These are phyloP conservation scores for Oligia latruncula DNA, from an alignment of 2,888 invertebrate genomes.

Conservation along the genomic window DNA sequence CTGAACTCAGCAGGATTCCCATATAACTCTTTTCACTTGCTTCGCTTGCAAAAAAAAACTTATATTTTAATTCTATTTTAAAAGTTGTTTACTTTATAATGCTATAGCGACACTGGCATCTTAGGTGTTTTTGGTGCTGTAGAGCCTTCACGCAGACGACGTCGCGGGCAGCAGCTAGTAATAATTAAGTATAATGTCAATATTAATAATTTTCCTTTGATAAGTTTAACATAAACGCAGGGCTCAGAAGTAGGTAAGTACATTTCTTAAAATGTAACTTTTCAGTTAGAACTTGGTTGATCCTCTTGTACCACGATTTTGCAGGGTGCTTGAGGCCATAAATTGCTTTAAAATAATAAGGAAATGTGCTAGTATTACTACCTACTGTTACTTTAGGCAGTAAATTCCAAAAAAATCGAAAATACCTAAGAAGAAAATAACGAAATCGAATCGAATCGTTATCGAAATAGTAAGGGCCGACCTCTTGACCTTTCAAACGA, in stretches of 20 bases:
- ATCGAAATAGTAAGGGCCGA: constrained; percentile 2
- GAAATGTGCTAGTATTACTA: background rate
- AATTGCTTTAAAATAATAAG: background rate
- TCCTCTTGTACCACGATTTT: background rate
- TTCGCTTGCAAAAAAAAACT: too few relatives aligned
- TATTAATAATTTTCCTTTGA: background rate
- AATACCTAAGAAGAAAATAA: too few relatives aligned
- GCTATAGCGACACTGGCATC: too few relatives aligned
- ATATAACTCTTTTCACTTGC: too few relatives aligned
- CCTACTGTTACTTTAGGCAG: constrained; percentile 10
- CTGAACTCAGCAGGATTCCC: too few relatives aligned
- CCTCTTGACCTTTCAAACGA: constrained; percentile 30
- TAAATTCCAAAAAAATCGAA: background rate
- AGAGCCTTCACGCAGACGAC: too few relatives aligned
- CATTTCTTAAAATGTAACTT: background rate
- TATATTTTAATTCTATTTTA: too few relatives aligned
- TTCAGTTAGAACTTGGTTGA: background rate
- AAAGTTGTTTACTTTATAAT: too few relatives aligned
- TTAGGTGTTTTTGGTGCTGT: too few relatives aligned
- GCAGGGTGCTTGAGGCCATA: background rate
- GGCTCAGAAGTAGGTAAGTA: background rate
- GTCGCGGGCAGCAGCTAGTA: too few relatives aligned
- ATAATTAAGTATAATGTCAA: background rate
- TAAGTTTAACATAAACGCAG: background rate
- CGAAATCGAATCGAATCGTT: too few relatives aligned